Percentiles rank a stretch among this genome's conserved stretches.
Evolutionary conservation across 2,797 vertebrate species (phyloP).

Genomic region (Ateles fusciceps): DNA sequence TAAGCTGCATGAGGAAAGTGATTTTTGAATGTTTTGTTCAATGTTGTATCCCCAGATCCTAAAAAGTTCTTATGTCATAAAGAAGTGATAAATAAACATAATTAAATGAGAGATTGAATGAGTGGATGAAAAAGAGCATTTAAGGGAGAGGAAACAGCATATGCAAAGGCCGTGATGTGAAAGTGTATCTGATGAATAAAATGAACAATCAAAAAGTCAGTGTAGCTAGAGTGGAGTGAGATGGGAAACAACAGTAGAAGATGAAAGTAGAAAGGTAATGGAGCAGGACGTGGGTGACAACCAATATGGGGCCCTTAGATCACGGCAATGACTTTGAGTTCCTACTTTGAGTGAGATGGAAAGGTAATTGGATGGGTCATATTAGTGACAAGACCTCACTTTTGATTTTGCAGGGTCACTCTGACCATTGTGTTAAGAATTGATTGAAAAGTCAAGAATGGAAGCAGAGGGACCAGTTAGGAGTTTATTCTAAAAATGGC

Average conservation of each 20-base stretch:
- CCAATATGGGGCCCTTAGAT: background rate
- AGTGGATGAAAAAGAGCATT: background rate
- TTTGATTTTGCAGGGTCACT: constrained; percentile 4
- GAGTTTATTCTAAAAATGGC: background rate
- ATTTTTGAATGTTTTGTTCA: background rate
- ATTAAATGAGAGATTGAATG: background rate
- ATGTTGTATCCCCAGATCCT: background rate
- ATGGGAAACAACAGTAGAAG: background rate
- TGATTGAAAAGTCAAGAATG: constrained; percentile 8
- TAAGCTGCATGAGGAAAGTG: background rate
- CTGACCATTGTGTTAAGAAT: background rate
- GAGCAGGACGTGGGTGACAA: background rate
- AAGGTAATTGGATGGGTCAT: background rate
- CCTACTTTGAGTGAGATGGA: background rate
- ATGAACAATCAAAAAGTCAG: background rate
- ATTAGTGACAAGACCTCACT: background rate
- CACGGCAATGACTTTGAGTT: background rate
- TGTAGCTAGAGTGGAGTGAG: background rate
- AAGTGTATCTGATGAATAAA: background rate
- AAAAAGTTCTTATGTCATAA: background rate
- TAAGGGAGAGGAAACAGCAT: background rate
- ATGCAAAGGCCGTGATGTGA: background rate
- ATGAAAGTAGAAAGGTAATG: background rate
- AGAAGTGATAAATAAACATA: background rate
- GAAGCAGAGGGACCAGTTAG: constrained; percentile 33